These are phyloP conservation scores for Mamestra brassicae DNA, from an alignment of 2,888 invertebrate species.

Conservation along the genomic window DNA sequence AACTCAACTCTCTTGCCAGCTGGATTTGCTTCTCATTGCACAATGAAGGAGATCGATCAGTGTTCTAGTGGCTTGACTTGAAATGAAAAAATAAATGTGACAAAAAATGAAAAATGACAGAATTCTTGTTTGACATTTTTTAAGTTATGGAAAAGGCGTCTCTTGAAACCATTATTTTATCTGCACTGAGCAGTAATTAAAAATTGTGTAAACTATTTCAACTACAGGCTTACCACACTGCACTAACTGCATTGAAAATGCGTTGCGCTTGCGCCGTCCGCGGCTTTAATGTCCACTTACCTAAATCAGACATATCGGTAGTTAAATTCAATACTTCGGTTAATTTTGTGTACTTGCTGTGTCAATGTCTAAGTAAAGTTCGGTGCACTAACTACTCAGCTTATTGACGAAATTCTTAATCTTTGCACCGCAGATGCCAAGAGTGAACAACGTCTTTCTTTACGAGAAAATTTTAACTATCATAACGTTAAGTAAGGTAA, in stretches of 20 bases:
- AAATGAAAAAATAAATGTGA: too few relatives aligned
- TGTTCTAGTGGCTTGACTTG: not conserved
- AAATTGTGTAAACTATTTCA: too few relatives aligned
- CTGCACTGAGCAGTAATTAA: too few relatives aligned
- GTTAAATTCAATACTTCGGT: too few relatives aligned
- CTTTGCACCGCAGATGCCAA: not conserved
- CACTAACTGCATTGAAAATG: not conserved
- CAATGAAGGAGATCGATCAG: not conserved
- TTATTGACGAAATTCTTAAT: not conserved
- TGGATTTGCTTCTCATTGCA: not conserved
- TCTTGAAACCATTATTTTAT: too few relatives aligned
- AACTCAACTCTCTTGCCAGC: not conserved
- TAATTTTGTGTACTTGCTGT: not conserved
- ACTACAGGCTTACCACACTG: too few relatives aligned
- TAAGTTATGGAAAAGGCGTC: too few relatives aligned
- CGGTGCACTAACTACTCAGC: not conserved
- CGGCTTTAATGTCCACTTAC: too few relatives aligned
- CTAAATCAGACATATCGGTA: too few relatives aligned
- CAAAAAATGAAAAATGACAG: too few relatives aligned
- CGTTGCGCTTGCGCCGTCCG: too few relatives aligned
- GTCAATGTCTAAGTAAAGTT: not conserved
- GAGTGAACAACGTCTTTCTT: not conserved
- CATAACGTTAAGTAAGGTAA: slow-evolving; percentile 12
- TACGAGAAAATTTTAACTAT: slow-evolving; percentile 32
- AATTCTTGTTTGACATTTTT: too few relatives aligned